Conservation (phyloP, 1,140 invertebrate genomes). For the Anagrus nilaparvatae region DNA sequence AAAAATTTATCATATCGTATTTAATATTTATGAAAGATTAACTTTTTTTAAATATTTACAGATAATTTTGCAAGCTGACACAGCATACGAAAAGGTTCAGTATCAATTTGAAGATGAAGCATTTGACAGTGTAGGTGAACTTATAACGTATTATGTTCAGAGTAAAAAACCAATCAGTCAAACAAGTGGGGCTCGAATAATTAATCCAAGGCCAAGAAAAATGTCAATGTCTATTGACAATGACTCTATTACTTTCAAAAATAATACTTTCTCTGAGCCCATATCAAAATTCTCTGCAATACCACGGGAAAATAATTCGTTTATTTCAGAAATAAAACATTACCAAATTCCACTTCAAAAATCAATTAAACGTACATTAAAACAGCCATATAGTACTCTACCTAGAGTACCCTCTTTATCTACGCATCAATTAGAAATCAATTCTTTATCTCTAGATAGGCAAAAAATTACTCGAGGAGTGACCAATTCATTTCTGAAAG, state of each 20-base stretch:
- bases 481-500: no score
- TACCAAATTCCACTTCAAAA: conserved; percentile 1
- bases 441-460: conserved; percentile 34
- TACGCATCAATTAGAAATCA: conserved; percentile 31
- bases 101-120: conserved; percentile 92
- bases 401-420: conserved; percentile 29
- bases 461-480: no score
- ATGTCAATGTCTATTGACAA: conserved; percentile 34
- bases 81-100: conserved; percentile 82
- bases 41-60: no score
- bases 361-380: no score
- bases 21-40: no score
- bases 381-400: conserved; percentile 34
- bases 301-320: no score
- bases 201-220: conserved; percentile 35
- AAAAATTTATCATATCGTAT: no score
- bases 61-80: conserved; percentile 78
- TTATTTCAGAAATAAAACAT: no score
- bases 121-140: conserved; percentile 84
- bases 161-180: conserved; percentile 74
- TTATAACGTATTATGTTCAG: conserved; percentile 91
- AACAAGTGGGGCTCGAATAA: conserved; percentile 76
- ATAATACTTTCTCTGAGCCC: conserved; percentile 33
- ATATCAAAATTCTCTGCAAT: no score
- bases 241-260: no score